These are phyloP conservation scores for Sprattus sprattus DNA, from an alignment of 2,113 vertebrate species.

Conservation along the genomic window DNA sequence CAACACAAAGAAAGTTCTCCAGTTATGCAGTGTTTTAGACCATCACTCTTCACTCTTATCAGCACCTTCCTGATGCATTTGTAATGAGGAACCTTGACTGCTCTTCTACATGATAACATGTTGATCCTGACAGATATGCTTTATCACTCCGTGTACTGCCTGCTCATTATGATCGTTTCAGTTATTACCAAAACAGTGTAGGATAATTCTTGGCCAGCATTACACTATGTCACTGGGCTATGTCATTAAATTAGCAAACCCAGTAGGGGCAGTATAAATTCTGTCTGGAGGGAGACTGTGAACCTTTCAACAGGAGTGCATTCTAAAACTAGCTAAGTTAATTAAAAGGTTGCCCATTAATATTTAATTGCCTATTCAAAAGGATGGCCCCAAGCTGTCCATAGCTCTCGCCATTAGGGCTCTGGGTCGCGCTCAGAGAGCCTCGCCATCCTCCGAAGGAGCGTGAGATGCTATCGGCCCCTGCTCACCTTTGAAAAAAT, in stretches of 20 bases:
- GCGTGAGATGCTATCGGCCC: background rate
- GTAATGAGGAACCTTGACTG: too few species aligned
- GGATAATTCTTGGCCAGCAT: background rate
- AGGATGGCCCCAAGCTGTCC: background rate
- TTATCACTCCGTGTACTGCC: background rate
- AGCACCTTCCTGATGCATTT: background rate
- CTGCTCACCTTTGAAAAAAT: background rate
- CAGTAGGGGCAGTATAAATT: background rate
- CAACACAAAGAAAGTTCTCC: background rate
- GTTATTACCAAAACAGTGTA: background rate
- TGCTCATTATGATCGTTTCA: background rate
- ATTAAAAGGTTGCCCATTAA: slow-evolving; percentile 16
- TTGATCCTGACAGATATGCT: too few species aligned
- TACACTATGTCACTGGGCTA: background rate
- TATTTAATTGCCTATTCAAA: background rate
- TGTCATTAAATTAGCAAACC: background rate
- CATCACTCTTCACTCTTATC: background rate
- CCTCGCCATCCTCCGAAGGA: background rate
- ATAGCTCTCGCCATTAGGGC: background rate
- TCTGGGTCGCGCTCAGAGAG: background rate
- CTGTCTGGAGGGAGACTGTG: background rate
- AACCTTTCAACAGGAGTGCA: background rate
- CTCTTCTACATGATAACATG: too few species aligned
- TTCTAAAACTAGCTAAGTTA: slow-evolving; percentile 12
- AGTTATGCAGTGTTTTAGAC: background rate